Conservation (phyloP, 2,888 invertebrate species). For the Thyatira batis region DNA sequence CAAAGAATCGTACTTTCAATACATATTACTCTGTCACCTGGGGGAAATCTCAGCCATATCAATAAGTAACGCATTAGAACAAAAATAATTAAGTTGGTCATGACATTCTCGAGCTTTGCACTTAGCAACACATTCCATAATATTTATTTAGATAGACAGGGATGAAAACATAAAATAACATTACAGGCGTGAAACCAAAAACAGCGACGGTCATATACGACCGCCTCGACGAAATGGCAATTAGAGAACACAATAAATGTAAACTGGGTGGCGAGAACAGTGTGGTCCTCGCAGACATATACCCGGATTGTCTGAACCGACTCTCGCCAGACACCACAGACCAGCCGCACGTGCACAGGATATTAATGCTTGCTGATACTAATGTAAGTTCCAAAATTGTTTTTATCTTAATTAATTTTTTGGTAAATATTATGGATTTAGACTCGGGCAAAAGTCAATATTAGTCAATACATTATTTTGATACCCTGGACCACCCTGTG, state of each 20-base stretch:
- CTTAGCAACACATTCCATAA: neutral
- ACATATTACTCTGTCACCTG: too few species aligned
- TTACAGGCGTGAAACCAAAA: slow-evolving; percentile 81
- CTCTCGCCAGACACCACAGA: slow-evolving; percentile 80
- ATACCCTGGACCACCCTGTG: too few species aligned
- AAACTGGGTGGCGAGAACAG: slow-evolving; percentile 82
- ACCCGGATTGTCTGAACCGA: slow-evolving; percentile 84
- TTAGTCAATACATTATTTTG: slow-evolving; percentile 27
- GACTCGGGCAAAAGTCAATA: too few species aligned
- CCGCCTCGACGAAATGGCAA: slow-evolving; percentile 77
- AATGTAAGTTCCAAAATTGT: slow-evolving; percentile 60
- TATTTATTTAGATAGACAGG: neutral
- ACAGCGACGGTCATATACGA: slow-evolving; percentile 82
- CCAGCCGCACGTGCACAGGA: slow-evolving; percentile 78
- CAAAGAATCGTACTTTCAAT: too few species aligned
- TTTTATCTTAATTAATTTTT: too few species aligned
- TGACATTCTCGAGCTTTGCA: too few species aligned
- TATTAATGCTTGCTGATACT: slow-evolving; percentile 86
- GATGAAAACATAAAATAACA: slow-evolving; percentile 1
- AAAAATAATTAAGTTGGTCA: too few species aligned
- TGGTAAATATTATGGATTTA: too few species aligned
- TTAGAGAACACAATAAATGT: slow-evolving; percentile 68
- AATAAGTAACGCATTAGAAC: too few species aligned
- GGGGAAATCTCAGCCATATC: too few species aligned
- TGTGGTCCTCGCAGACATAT: slow-evolving; percentile 85